These are phyloP conservation scores for Synodontis membranacea DNA, from an alignment of 2,113 vertebrate species.

Conservation along the genomic window DNA sequence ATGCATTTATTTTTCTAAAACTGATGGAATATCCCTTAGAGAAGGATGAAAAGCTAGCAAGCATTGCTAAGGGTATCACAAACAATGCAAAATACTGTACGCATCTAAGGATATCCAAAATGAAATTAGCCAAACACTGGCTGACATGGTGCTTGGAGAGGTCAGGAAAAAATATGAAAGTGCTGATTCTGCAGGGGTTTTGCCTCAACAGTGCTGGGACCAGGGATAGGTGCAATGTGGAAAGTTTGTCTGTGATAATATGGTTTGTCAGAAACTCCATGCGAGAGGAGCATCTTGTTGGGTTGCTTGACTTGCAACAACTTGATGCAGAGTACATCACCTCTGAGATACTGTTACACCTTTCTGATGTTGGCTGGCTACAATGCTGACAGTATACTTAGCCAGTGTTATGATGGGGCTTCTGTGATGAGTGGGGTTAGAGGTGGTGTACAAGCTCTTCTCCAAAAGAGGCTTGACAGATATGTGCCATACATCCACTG, in stretches of 20 bases:
- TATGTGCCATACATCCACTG: too few relatives aligned
- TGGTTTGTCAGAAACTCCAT: neutral
- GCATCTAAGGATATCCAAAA: constrained; percentile 28
- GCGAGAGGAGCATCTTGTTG: constrained; percentile 42
- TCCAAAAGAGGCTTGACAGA: too few relatives aligned
- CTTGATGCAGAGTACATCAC: constrained; percentile 34
- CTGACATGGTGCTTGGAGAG: too few relatives aligned
- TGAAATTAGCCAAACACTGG: too few relatives aligned
- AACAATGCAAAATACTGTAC: constrained; percentile 33
- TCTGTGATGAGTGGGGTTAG: constrained; percentile 40
- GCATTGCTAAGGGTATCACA: neutral
- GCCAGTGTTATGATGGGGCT: constrained; percentile 45
- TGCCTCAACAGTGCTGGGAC: neutral
- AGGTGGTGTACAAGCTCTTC: neutral
- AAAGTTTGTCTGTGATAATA: neutral
- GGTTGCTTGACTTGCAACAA: constrained; percentile 37
- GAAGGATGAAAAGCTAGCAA: neutral
- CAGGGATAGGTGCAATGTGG: constrained; percentile 29
- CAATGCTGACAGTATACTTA: constrained; percentile 47
- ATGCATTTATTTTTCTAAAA: neutral
- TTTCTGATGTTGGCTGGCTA: constrained; percentile 44
- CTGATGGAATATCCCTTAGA: too few relatives aligned
- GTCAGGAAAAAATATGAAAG: too few relatives aligned
- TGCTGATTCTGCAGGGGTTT: too few relatives aligned
- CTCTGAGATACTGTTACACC: constrained; percentile 29